Percentiles rank a stretch among this genome's conserved stretches.
These are phyloP conservation scores for Isotomurus palustris DNA, from an alignment of 2,888 invertebrate genomes.

Conservation along the genomic window DNA sequence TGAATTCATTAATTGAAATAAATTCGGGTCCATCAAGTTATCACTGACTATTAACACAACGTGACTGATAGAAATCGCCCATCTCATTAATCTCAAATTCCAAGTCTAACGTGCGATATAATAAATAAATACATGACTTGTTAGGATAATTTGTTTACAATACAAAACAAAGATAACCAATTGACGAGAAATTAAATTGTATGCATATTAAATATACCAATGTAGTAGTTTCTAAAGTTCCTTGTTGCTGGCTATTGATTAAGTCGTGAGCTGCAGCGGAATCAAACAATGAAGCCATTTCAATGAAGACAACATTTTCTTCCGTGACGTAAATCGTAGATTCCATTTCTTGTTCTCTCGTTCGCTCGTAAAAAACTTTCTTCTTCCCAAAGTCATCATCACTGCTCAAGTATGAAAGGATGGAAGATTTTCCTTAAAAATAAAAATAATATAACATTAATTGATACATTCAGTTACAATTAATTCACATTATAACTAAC, in stretches of 20 bases:
- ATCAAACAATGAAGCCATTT: conserved; percentile 42
- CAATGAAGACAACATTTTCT: conserved; percentile 39
- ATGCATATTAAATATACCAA: conserved; percentile 23
- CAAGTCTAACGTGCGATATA: conserved; percentile 28
- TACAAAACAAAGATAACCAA: too few relatives aligned
- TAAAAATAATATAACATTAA: not conserved
- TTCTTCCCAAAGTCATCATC: conserved; percentile 19
- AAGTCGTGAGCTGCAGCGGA: conserved; percentile 37
- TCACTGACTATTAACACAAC: conserved; percentile 39
- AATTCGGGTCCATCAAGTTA: conserved; percentile 36
- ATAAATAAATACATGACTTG: conserved; percentile 33
- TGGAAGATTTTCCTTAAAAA: conserved; percentile 38
- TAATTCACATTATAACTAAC: conserved; percentile 10
- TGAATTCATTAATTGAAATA: conserved; percentile 39
- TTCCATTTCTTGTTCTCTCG: conserved; percentile 28
- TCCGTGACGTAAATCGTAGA: conserved; percentile 33
- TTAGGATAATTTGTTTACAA: conserved; percentile 36
- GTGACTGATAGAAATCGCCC: conserved; percentile 44
- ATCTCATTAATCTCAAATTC: conserved; percentile 41
- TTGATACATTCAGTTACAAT: conserved; percentile 2
- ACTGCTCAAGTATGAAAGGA: conserved; percentile 36
- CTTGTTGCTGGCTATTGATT: conserved; percentile 26
- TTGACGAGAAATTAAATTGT: not conserved
- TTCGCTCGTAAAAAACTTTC: conserved; percentile 28
- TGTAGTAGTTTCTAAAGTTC: conserved; percentile 34